A percentile compares a stretch with the other conserved stretches of the same genome.
phyloP scores from a whole-genome alignment of 2,888 invertebrate species.

The Prosopocoilus inquinatus region DNA sequence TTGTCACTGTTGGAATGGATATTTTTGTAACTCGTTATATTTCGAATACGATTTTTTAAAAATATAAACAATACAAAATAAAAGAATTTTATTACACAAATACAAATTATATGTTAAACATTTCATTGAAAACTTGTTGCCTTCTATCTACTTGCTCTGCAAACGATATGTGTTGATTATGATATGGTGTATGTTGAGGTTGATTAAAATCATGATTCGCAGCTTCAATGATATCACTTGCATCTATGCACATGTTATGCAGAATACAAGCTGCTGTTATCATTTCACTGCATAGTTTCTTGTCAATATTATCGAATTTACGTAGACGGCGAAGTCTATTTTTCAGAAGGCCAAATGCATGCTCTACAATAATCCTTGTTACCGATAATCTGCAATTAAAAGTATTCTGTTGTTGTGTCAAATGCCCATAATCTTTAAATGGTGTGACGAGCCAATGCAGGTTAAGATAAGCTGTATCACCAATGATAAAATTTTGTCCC shows the following conservation, averaged over 20 bases:
- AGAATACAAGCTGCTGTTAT: slow-evolving; percentile 13
- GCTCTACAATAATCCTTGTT: slow-evolving; percentile 1
- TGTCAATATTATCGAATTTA: too few species aligned
- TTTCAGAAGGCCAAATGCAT: too few species aligned
- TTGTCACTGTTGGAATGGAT: too few species aligned
- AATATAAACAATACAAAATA: slow-evolving; percentile 12
- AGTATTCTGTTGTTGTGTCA: neutral
- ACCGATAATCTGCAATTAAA: slow-evolving; percentile 3
- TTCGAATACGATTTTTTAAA: neutral
- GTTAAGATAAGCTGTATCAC: slow-evolving; percentile 1
- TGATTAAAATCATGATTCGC: neutral
- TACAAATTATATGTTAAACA: slow-evolving; percentile 10
- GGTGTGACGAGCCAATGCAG: neutral
- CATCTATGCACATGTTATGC: slow-evolving; percentile 19
- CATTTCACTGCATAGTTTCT: slow-evolving; percentile 6
- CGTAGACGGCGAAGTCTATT: neutral
- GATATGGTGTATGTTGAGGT: neutral
- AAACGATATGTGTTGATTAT: too few species aligned
- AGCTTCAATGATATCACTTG: slow-evolving; percentile 11
- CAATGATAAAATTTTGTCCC: neutral
- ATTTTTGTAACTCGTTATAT: too few species aligned
- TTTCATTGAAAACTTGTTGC: neutral
- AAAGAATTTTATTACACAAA: slow-evolving; percentile 11
- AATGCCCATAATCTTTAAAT: too few species aligned
- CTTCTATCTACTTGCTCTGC: too few species aligned